Percentiles rank a stretch among this genome's conserved stretches.
These are phyloP conservation scores for Samia ricini DNA, from an alignment of 1,140 invertebrate species.

Conservation along the genomic window DNA sequence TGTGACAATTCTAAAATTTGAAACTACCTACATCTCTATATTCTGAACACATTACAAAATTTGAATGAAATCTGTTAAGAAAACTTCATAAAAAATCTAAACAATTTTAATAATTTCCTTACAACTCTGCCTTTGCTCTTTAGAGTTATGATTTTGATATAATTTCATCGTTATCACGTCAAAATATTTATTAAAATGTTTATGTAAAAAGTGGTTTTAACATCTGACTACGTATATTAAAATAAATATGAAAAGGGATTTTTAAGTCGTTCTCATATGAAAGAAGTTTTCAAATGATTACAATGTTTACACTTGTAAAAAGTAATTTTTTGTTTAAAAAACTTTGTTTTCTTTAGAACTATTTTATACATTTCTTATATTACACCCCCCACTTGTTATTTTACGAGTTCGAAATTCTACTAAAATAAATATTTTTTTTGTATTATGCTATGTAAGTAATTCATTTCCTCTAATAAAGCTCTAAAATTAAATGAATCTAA, in stretches of 20 bases:
- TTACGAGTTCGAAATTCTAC: not conserved
- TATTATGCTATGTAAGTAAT: no score
- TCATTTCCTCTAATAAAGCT: not conserved
- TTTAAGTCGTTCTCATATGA: not conserved
- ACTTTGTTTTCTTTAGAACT: no score
- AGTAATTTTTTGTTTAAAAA: not conserved
- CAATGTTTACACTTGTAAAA: not conserved
- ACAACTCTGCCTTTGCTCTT: not conserved
- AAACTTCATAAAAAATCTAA: not conserved
- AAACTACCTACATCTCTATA: no score
- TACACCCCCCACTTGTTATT: not conserved
- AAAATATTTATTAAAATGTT: not conserved
- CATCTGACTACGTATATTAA: not conserved
- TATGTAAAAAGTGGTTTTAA: not conserved
- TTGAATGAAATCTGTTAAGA: no score
- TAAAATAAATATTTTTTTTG: no score
- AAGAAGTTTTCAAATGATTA: not conserved
- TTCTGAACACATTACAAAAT: no score
- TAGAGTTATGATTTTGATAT: not conserved
- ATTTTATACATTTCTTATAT: no score
- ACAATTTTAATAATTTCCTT: not conserved
- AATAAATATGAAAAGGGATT: not conserved
- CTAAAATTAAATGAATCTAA: not conserved
- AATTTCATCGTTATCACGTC: not conserved
- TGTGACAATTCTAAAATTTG: no score